Base-by-base conservation (phyloP, 53 echinoderm and acorn worm genomes). In the Henricia sp. region DNA sequence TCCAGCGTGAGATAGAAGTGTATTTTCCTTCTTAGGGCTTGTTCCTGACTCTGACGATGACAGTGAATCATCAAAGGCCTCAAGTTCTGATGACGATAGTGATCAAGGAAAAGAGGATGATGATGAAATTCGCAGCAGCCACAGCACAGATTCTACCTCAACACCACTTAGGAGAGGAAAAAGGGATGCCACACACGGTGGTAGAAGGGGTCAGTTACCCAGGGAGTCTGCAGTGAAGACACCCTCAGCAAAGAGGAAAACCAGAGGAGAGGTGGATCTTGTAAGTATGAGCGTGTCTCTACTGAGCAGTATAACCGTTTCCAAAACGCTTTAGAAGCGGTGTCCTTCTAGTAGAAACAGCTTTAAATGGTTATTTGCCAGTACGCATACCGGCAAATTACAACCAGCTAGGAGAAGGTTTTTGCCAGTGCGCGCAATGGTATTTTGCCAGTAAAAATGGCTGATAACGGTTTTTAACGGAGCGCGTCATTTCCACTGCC, bases 51-150 rank as follows among this genome's bases (percentile, higher is more conserved):
- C 46, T 43, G 84, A 74, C 52, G 89, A 89, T 35, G 91, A 88
- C 50, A 91, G 91, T 74, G 94, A 91, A 25, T 89, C 85, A 44
- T 91, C 91, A 11, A 75, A 74, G 26, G 82, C 52, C 5, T 85
- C 77, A 19, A 91, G 86, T 33, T 89, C 89, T 25, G 93, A 86
- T 60, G 88, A 88, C 20, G 67, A 83, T 29, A 64, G 82, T 23
- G 82, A 86, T 9, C 78, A 85, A 20, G 89, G 72, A 17, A 54
- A 41, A 36, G 53, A 72, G 23, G 51, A 55, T 46, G 88, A 88
- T 25, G 71, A 57, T 23, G 71, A 73, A 14, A 60, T 46, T 9
- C 32, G 64, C 20, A 62, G 72, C 52, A 60, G 36, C 50, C 60
- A 73, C 60, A 73, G 52, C 35, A 36, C 59, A 30, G 74, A 71